A percentile compares a stretch with the other conserved stretches of the same genome.
These are phyloP conservation scores for Chymomyza procnemis DNA, from an alignment of 2,888 invertebrate genomes.

Conservation along the genomic window DNA sequence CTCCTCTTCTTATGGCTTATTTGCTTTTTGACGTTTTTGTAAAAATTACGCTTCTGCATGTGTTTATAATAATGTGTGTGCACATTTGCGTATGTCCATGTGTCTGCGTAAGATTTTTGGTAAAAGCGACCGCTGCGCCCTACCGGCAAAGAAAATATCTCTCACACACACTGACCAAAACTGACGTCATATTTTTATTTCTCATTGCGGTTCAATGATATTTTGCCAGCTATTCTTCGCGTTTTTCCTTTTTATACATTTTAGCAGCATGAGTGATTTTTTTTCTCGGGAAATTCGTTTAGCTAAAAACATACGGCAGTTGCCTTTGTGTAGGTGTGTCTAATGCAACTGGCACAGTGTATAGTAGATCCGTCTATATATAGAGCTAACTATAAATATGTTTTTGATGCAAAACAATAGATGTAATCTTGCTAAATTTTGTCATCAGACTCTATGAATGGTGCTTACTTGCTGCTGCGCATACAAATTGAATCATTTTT, in stretches of 20 bases:
- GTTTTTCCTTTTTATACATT: slow-evolving; percentile 43
- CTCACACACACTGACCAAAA: slow-evolving; percentile 39
- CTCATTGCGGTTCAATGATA: slow-evolving; percentile 53
- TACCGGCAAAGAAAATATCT: slow-evolving; percentile 33
- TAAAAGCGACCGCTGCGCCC: background rate
- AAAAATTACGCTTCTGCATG: slow-evolving; percentile 44
- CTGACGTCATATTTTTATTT: slow-evolving; percentile 69
- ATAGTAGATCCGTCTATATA: background rate
- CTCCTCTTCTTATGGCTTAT: slow-evolving; percentile 17
- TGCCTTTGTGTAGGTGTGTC: background rate
- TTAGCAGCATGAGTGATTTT: slow-evolving; percentile 67
- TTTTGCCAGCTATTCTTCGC: slow-evolving; percentile 46
- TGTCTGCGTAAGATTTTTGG: background rate
- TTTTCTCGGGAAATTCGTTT: slow-evolving; percentile 64
- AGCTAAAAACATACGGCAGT: slow-evolving; percentile 9
- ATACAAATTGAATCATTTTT: background rate
- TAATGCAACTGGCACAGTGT: background rate
- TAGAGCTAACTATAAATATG: background rate
- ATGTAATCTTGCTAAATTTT: background rate
- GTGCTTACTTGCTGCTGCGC: too few relatives aligned
- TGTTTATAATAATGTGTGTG: slow-evolving; percentile 17
- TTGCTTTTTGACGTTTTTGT: slow-evolving; percentile 62
- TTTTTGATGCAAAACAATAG: background rate
- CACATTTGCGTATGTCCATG: background rate
- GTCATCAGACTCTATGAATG: background rate